Base-by-base conservation (phyloP, 2,888 invertebrate species). In the Strigamia crassipes region DNA sequence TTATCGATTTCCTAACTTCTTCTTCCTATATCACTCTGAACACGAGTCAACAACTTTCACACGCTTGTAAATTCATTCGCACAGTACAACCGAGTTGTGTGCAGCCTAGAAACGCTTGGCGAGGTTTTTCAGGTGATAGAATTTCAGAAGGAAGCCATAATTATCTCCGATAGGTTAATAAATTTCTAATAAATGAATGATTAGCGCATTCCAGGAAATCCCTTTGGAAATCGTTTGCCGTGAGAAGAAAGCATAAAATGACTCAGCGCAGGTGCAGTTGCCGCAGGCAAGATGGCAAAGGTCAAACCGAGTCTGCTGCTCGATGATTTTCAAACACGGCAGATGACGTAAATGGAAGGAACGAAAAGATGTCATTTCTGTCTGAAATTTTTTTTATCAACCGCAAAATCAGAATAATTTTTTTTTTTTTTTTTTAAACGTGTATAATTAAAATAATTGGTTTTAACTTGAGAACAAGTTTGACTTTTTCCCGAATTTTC, bases 131-230 rank as follows among this genome's bases (percentile, higher is more conserved):
- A 73, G 73, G 31, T 31, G 73, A 73, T 73, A 73, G 31, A 73
- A 56, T 73, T 73, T 73, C 73, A 73, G 73, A 73, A 73, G 73
- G 73, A 73, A 73, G 73, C 73, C 27, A n/a, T 73, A 15, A 73
- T 73, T 73, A 73, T 73, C 73, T 73, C 4, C 73, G 23, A 73
- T 73, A 73, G 73, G 31, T 73, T 73, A 73, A 73, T 73, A 73
- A 73, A 73, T 73, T 73, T 73, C 73, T 31, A 73, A 73, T 73
- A 73, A 73, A 73, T 31, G 12, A 73, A 73, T 73, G 73, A 73
- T 73, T 73, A 27, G 73, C 73, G 73, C 73, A 73, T 73, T 73
- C 73, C 73, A 73, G 73, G 73, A 73, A 73, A 73, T 73, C 73
- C 73, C 73, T 31, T 73, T 73, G 73, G 73, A 10, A 27, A 27